Percentiles rank a stretch among this genome's conserved stretches.
Conservation (phyloP, 2,113 vertebrate genomes). For the Chionomys nivalis region DNA sequence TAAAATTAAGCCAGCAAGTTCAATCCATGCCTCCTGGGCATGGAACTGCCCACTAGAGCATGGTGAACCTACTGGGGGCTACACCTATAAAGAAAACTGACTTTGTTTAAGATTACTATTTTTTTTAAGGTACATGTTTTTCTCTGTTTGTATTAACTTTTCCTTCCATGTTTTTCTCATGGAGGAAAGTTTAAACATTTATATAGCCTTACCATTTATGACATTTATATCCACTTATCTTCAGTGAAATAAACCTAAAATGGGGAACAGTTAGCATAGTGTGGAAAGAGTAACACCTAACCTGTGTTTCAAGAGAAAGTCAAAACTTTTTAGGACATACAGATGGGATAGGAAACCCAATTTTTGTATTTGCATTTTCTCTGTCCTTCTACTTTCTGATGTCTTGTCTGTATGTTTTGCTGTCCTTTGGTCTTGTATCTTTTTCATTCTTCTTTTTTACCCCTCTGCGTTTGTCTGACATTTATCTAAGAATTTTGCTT, state of each 20-base stretch:
- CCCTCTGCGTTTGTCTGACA: background rate
- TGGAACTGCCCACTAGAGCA: background rate
- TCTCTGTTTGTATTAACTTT: background rate
- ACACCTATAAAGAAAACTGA: background rate
- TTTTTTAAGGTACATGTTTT: background rate
- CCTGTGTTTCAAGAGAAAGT: background rate
- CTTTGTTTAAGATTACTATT: background rate
- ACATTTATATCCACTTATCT: background rate
- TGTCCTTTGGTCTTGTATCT: background rate
- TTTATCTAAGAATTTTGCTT: background rate
- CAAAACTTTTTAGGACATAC: background rate
- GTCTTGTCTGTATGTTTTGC: background rate
- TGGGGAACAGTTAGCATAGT: background rate
- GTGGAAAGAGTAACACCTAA: background rate
- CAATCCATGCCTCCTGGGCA: background rate
- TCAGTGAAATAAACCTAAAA: background rate
- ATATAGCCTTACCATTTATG: background rate
- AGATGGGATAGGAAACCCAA: background rate
- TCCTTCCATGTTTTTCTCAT: background rate
- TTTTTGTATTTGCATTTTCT: background rate
- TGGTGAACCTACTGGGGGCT: background rate
- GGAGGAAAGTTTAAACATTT: background rate
- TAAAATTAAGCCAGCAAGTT: background rate
- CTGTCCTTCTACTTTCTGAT: background rate
- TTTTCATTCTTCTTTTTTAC: slow-evolving; percentile 41